Conservation (phyloP, 2,113 vertebrate species). For the Barnardius zonarius region DNA sequence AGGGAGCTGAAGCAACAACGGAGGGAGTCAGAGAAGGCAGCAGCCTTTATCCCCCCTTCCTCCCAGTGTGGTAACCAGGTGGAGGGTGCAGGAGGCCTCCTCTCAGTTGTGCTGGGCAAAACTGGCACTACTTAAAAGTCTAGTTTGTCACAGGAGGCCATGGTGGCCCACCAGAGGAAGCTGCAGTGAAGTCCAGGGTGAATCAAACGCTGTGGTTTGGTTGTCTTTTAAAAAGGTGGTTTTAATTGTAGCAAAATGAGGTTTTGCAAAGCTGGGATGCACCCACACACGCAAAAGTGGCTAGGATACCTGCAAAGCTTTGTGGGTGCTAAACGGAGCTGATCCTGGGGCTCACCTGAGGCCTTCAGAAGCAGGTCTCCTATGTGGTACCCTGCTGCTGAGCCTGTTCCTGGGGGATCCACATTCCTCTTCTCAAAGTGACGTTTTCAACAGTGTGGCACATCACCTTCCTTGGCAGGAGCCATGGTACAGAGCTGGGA, state of each 20-base stretch:
- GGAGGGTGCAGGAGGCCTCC: neutral
- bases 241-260: neutral
- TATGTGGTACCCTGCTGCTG: accelerated
- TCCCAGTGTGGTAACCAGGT: too few relatives aligned
- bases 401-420: neutral
- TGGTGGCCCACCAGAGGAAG: neutral
- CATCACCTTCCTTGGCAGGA: accelerated
- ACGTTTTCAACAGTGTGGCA: accelerated
- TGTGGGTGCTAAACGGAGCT: neutral
- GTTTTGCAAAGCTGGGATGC: neutral
- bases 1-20: neutral
- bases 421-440: neutral
- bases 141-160: neutral
- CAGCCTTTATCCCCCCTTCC: neutral
- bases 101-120: neutral
- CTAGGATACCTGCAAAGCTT: neutral
- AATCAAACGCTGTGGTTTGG: neutral
- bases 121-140: neutral
- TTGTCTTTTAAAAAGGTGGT: neutral
- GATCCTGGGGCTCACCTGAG: neutral
- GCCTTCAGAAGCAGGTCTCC: neutral
- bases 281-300: neutral
- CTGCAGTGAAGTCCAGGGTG: neutral
- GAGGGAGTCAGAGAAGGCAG: neutral
- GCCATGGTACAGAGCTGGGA: accelerated